A percentile compares a stretch with the other conserved stretches of the same genome.
phyloP scores from a whole-genome alignment of 2,888 invertebrate species.

The Hypolimnas misippus region DNA sequence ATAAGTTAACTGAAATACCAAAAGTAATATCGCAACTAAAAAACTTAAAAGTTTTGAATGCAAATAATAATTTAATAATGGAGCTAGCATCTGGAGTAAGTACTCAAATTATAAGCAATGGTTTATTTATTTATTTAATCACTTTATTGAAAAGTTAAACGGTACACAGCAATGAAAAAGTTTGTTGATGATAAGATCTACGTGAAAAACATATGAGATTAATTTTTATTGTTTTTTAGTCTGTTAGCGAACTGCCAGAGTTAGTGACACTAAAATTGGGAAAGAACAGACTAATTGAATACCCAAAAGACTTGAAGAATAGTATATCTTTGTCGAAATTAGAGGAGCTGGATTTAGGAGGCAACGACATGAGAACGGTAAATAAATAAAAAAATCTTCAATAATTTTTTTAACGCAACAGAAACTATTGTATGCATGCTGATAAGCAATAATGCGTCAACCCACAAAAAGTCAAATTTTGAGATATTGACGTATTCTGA shows the following conservation, averaged over 20 bases:
- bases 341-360: constrained; percentile 72
- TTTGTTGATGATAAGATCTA: too few relatives aligned
- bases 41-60: constrained; percentile 66
- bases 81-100: constrained; percentile 70
- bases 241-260: constrained; percentile 71
- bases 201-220: too few relatives aligned
- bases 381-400: too few relatives aligned
- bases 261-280: constrained; percentile 63
- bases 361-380: constrained; percentile 78
- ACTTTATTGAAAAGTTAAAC: too few relatives aligned
- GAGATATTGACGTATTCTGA: too few relatives aligned
- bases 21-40: constrained; percentile 65
- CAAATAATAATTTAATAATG: constrained; percentile 67
- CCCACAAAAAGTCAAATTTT: too few relatives aligned
- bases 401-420: too few relatives aligned
- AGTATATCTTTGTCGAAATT: constrained; percentile 67
- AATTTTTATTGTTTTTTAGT: too few relatives aligned
- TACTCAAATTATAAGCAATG: constrained; percentile 33
- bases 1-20: constrained; percentile 70
- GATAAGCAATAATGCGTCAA: too few relatives aligned
- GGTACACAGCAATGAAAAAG: too few relatives aligned
- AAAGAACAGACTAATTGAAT: constrained; percentile 72
- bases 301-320: constrained; percentile 74
- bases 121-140: too few relatives aligned
- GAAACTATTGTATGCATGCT: too few relatives aligned